A percentile compares a stretch with the other conserved stretches of the same genome.
Evolutionary conservation across 2,888 invertebrate species (phyloP).

Genomic region (Clanis bilineata): DNA sequence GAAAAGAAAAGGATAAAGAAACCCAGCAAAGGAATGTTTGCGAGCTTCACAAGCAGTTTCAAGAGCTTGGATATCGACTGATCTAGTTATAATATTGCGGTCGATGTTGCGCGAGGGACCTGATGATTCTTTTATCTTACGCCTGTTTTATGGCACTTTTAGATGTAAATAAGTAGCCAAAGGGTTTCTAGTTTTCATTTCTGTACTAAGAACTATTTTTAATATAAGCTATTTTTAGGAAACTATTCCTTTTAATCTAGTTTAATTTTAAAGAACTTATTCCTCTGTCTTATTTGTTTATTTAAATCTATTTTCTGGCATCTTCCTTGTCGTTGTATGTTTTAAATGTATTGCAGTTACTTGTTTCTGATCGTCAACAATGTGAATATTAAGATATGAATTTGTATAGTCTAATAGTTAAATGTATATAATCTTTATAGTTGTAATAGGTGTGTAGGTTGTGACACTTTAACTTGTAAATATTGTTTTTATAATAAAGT

Average conservation of each 20-base stretch:
- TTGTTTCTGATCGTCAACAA: not conserved
- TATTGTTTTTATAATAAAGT: constrained; percentile 1
- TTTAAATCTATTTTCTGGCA: not conserved
- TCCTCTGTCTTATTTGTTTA: not conserved
- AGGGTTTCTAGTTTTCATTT: not conserved
- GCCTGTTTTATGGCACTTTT: constrained; percentile 1
- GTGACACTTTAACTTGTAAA: constrained; percentile 1
- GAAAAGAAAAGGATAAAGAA: constrained; percentile 75
- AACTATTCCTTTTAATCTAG: not conserved
- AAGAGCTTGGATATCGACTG: constrained; percentile 76
- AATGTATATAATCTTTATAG: constrained; percentile 6
- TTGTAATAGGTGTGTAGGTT: constrained; percentile 2
- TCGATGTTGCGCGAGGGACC: constrained; percentile 44
- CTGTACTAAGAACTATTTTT: not conserved
- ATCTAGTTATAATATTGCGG: constrained; percentile 27
- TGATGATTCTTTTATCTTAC: constrained; percentile 33
- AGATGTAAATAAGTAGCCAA: constrained; percentile 1
- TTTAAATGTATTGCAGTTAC: not conserved
- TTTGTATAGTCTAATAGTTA: not conserved
- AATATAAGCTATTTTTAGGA: not conserved
- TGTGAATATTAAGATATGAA: not conserved
- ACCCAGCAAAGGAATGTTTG: constrained; percentile 75
- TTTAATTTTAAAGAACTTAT: not conserved
- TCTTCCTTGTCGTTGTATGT: not conserved
- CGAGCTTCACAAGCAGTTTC: constrained; percentile 75